Base-by-base conservation (phyloP, 2,888 invertebrate genomes). In the Lithophane ornitopus region DNA sequence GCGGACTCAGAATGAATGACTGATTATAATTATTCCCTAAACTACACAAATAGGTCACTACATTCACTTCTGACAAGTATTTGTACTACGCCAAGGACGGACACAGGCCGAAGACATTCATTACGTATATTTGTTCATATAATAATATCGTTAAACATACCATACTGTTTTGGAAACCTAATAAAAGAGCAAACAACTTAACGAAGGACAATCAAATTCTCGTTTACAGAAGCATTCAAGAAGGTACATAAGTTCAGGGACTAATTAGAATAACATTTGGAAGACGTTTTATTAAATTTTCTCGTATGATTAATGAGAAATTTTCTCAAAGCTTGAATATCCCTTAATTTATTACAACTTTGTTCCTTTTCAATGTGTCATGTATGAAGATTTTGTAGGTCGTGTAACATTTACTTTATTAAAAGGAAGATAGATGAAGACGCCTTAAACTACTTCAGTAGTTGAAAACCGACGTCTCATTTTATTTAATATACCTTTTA, bases 231-330 rank as follows among this genome's bases (percentile, higher is more conserved):
- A 68, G n/a, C 65, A 74, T 78, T 81, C 14, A 65, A 77, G 49
- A 52, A 59, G 56, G 69, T 44, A 71, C 39, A 58, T 44, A 46
- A 49, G 46, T 78, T 68, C 56, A 63, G 22, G 58, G 63, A 54
- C 58, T 81, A 83, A 85, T 83, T 81, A 76, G 44, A 78, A 52
- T 79, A 70, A 83, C 54, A 81, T 78, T 78, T 71, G 16, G 22
- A 63, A 56, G 28, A 73, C n/a, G 41, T 67, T 41, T 34, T 26
- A 26, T 68, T 66, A 44, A 63, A 70, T 67, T 78, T 82, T 81
- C 73, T 70, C 70, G 49, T 61, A 76, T 72, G 75, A 84, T 78
- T 78, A 86, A 70, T 69, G 61, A 69, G 65, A 70, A 62, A 82
- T 74, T 78, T 85, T 71, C 76, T 72, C 63, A 12, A 74, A 39